Conservation (phyloP, 1,140 invertebrate species). For the Samia ricini region DNA sequence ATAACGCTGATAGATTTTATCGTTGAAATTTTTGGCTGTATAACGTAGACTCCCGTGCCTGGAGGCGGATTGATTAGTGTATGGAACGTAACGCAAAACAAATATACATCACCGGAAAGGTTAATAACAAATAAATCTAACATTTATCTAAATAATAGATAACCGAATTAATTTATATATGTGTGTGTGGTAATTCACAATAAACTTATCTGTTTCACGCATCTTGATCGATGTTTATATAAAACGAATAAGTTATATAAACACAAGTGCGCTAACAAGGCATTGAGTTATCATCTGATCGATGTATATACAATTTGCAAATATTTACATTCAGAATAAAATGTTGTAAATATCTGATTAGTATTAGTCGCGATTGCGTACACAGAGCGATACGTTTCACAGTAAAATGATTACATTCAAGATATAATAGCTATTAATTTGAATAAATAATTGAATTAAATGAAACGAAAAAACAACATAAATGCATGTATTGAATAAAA, state of each 20-base stretch:
- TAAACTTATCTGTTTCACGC: slow-evolving; percentile 3
- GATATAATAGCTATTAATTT: too few relatives aligned
- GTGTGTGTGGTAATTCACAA: background rate
- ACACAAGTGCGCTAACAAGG: slow-evolving; percentile 8
- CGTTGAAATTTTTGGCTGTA: background rate
- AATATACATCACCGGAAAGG: background rate
- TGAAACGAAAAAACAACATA: too few relatives aligned
- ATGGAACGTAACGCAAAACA: background rate
- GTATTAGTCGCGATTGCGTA: slow-evolving; percentile 9
- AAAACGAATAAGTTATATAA: slow-evolving; percentile 6
- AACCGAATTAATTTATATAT: background rate
- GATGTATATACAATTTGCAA: slow-evolving; percentile 7
- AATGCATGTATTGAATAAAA: too few relatives aligned
- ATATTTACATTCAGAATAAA: slow-evolving; percentile 3
- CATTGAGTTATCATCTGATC: slow-evolving; percentile 1
- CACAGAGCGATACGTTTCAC: background rate
- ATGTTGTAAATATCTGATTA: slow-evolving; percentile 7
- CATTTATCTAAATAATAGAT: background rate
- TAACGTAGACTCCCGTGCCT: background rate
- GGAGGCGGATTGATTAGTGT: background rate
- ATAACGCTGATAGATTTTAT: background rate
- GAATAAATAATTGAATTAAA: too few relatives aligned
- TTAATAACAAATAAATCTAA: slow-evolving; percentile 1
- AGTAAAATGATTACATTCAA: background rate
- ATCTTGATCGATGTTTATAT: slow-evolving; percentile 2